phyloP scores from a whole-genome alignment of 2,888 invertebrate genomes.

The Notodonta ziczac region DNA sequence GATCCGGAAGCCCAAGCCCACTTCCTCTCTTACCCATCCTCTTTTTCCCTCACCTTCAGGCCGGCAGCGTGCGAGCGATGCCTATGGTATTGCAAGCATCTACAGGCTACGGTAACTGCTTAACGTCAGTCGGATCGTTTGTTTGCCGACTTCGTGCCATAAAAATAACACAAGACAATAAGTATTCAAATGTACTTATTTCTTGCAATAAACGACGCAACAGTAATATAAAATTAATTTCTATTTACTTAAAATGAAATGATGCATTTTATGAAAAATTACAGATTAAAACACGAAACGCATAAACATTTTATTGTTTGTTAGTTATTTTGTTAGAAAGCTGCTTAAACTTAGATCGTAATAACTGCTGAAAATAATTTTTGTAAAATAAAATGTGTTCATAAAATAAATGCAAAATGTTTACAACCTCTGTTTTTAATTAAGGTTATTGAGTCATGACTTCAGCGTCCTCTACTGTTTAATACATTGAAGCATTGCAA shows the following conservation, averaged over 20 bases:
- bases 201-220: no score
- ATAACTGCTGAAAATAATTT: background rate
- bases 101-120: no score
- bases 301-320: constrained; percentile 9
- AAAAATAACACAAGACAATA: no score
- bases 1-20: no score
- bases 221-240: no score
- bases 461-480: background rate
- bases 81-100: no score
- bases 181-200: no score
- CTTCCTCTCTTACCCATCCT: no score
- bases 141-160: no score
- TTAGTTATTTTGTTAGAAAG: background rate
- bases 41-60: no score
- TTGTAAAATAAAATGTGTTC: background rate
- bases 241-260: background rate
- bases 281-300: constrained; percentile 17
- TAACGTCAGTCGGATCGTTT: no score
- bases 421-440: background rate
- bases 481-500: background rate
- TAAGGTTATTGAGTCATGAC: background rate
- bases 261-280: background rate
- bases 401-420: background rate
- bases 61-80: no score
- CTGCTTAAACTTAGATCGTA: background rate